Evolutionary conservation across 2,113 vertebrate genomes (phyloP).

Genomic region (Oncorhynchus clarkii): DNA sequence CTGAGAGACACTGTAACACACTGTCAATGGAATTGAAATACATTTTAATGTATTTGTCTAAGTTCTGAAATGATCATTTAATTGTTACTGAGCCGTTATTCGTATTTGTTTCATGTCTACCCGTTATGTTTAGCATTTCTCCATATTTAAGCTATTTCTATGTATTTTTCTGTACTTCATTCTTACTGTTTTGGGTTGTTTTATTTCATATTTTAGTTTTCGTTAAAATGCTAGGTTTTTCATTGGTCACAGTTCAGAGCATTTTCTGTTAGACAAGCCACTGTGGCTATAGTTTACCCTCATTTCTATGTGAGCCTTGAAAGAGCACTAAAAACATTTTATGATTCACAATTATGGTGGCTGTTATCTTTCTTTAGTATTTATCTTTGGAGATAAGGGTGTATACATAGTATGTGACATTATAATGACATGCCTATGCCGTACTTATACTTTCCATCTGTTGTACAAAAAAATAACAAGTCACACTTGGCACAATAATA

Average conservation of each 20-base stretch:
- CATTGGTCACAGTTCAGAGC: slow-evolving; percentile 21
- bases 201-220: slow-evolving; percentile 22
- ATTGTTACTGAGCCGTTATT: slow-evolving; percentile 25
- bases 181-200: slow-evolving; percentile 43
- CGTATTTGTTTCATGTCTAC: slow-evolving; percentile 6
- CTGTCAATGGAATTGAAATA: background rate
- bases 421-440: background rate
- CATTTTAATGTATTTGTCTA: background rate
- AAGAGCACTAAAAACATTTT: slow-evolving; percentile 59
- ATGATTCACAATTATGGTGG: slow-evolving; percentile 29
- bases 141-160: slow-evolving; percentile 34
- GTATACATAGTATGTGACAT: background rate
- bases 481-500: background rate
- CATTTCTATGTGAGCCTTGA: slow-evolving; percentile 48
- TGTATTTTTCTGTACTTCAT: slow-evolving; percentile 44
- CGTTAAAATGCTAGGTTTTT: slow-evolving; percentile 13
- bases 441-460: background rate
- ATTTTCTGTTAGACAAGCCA: slow-evolving; percentile 51
- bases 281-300: slow-evolving; percentile 29
- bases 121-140: slow-evolving; percentile 8
- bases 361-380: background rate
- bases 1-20: slow-evolving; percentile 17
- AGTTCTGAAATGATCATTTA: background rate
- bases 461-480: background rate
- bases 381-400: background rate